Conservation (phyloP, 1,140 invertebrate species). For the Oryctes rhinoceros region DNA sequence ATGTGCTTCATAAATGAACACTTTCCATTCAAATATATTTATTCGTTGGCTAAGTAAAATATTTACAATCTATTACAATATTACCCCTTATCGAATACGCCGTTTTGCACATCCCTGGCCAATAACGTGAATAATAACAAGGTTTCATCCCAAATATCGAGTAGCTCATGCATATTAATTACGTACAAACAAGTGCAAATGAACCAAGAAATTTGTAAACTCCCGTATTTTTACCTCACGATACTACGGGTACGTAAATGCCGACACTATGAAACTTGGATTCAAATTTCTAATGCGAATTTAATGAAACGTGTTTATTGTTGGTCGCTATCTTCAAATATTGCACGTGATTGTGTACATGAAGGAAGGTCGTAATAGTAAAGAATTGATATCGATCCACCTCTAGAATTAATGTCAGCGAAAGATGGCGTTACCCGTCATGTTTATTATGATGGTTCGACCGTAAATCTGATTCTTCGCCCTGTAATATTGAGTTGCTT, state of each 20-base stretch:
- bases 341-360: background rate
- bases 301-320: no score
- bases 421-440: background rate
- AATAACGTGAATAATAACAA: slow-evolving; percentile 2
- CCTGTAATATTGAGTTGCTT: background rate
- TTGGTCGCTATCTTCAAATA: no score
- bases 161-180: background rate
- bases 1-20: no score
- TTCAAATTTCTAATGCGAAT: no score
- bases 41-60: no score
- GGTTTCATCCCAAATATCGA: background rate
- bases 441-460: background rate
- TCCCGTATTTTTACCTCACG: background rate
- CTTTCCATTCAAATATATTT: no score
- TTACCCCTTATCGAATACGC: background rate
- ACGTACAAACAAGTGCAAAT: background rate
- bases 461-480: background rate
- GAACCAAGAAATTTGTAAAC: background rate
- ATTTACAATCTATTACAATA: no score
- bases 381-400: background rate
- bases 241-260: no score
- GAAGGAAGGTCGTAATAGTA: background rate
- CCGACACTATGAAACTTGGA: no score
- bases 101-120: background rate
- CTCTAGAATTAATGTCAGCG: background rate